These are phyloP conservation scores for Aporophyla nigra DNA, from an alignment of 2,888 invertebrate genomes.

Conservation along the genomic window DNA sequence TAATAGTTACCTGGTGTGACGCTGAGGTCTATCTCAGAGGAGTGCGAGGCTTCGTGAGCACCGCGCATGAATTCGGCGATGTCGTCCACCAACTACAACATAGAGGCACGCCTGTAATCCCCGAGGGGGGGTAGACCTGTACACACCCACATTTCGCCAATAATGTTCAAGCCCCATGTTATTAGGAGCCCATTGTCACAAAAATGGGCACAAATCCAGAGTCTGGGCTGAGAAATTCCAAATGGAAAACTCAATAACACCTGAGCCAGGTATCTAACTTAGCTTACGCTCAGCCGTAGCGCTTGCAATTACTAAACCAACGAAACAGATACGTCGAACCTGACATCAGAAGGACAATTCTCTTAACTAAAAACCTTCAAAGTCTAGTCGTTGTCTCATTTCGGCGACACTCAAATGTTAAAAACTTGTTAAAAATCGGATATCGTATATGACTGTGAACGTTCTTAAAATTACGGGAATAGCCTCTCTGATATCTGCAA, in stretches of 20 bases:
- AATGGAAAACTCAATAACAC: background rate
- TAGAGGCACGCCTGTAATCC: background rate
- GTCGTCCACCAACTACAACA: conserved; percentile 18
- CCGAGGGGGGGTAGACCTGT: background rate
- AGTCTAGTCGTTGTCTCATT: no score
- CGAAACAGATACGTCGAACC: no score
- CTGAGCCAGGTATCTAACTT: background rate
- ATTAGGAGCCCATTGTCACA: background rate
- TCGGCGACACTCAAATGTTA: no score
- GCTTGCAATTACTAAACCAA: background rate
- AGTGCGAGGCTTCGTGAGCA: conserved; percentile 77
- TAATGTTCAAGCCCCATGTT: no score
- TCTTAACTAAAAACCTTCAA: no score
- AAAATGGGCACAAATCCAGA: background rate
- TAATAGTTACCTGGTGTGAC: conserved; percentile 20
- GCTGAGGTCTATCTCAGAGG: conserved; percentile 75
- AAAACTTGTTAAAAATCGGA: no score
- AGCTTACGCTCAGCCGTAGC: background rate
- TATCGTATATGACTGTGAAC: no score
- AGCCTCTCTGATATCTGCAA: no score
- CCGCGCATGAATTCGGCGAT: conserved; percentile 73
- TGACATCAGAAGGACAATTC: no score
- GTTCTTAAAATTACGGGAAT: no score
- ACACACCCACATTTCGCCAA: background rate
- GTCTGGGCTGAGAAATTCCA: background rate